phyloP scores from a whole-genome alignment of 2,797 vertebrate species.

The Pseudotriccus pelzelni region DNA sequence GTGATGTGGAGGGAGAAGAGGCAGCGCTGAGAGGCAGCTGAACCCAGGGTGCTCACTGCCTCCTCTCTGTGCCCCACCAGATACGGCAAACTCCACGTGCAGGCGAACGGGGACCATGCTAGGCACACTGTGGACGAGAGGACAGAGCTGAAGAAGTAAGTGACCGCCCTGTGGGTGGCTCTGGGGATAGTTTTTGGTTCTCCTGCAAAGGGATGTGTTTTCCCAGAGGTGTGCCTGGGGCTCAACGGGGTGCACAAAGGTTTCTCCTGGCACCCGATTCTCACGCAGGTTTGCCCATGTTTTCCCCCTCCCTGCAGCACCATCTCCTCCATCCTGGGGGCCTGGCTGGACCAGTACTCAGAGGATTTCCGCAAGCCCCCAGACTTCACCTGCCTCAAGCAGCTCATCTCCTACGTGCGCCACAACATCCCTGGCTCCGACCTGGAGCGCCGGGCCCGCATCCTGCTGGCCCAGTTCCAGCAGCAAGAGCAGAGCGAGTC shows the following conservation, averaged over 20 bases:
- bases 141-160: constrained; percentile 90
- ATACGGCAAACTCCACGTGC: constrained; percentile 86
- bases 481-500: constrained; percentile 82
- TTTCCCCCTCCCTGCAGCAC: constrained; percentile 74
- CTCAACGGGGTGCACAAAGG: accelerated
- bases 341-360: constrained; percentile 95
- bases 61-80: constrained; percentile 61
- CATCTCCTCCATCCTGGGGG: constrained; percentile 92
- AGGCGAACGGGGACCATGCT: constrained; percentile 79
- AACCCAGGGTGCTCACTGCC: neutral
- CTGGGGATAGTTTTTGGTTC: neutral
- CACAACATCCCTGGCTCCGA: constrained; percentile 91
- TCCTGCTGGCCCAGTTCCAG: constrained; percentile 90
- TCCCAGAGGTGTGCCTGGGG: neutral
- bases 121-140: constrained; percentile 84
- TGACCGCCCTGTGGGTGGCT: neutral
- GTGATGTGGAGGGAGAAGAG: neutral
- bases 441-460: constrained; percentile 89
- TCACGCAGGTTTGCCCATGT: neutral
- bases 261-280: neutral
- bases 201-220: accelerated
- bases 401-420: constrained; percentile 89
- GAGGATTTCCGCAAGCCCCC: constrained; percentile 93
- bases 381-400: constrained; percentile 87
- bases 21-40: neutral